phyloP scores from a whole-genome alignment of 2,113 vertebrate genomes.

The Hipposideros armiger region DNA sequence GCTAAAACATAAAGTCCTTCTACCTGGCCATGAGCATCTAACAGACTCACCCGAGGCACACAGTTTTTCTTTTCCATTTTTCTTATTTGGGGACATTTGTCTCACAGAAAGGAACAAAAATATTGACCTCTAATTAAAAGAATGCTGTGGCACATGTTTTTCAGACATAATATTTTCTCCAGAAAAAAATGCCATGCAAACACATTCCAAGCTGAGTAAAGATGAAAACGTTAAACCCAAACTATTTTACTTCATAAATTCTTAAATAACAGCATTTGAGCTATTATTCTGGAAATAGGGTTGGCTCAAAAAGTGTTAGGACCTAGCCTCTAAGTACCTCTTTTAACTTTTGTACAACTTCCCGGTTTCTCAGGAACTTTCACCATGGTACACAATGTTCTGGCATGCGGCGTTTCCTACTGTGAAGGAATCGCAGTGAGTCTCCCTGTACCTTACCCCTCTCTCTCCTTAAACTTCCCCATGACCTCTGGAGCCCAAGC shows the following conservation, averaged over 20 bases:
- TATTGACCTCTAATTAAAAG: not conserved
- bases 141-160: not conserved
- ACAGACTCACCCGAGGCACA: not conserved
- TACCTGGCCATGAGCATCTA: not conserved
- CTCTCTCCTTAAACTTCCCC: not conserved
- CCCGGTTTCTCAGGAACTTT: not conserved
- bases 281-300: constrained; percentile 4
- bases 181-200: not conserved
- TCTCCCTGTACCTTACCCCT: not conserved
- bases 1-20: not conserved
- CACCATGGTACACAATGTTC: not conserved
- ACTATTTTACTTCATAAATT: not conserved
- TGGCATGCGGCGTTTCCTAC: not conserved
- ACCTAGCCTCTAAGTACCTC: not conserved
- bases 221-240: constrained; percentile 8
- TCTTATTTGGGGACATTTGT: not conserved
- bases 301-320: not conserved
- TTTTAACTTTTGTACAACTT: not conserved
- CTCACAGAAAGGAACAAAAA: not conserved
- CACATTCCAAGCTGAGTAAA: not conserved
- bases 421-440: not conserved
- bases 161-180: constrained; percentile 23
- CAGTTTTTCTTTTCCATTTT: not conserved
- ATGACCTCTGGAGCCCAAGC: not conserved
- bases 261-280: constrained; percentile 3